A percentile compares a stretch with the other conserved stretches of the same genome.
These are phyloP conservation scores for Buteo buteo DNA, from an alignment of 2,113 vertebrate genomes.

Conservation along the genomic window DNA sequence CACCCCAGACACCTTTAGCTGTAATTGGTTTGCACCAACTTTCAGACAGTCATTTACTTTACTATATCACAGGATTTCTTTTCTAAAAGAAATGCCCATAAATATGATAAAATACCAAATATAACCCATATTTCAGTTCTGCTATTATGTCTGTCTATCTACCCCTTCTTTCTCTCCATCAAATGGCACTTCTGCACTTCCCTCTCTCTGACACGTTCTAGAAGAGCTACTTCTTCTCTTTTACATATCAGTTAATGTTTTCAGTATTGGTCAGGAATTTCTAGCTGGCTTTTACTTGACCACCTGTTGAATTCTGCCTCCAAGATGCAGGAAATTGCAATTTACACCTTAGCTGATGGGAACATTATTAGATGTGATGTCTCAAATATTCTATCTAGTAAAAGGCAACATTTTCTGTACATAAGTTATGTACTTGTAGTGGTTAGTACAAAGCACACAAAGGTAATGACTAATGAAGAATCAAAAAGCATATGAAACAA, in stretches of 20 bases:
- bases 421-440: background rate
- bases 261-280: background rate
- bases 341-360: background rate
- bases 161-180: background rate
- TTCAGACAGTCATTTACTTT: background rate
- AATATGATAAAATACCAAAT: background rate
- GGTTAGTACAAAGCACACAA: background rate
- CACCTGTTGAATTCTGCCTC: background rate
- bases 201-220: background rate
- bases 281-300: background rate
- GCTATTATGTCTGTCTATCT: background rate
- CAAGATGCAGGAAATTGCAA: background rate
- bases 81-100: background rate
- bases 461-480: background rate
- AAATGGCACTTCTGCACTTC: background rate
- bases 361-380: background rate
- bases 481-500: background rate
- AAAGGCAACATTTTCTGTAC: background rate
- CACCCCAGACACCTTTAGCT: background rate
- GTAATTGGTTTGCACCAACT: background rate
- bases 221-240: background rate
- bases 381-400: background rate
- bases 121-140: background rate
- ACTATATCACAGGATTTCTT: background rate
- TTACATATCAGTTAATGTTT: background rate